Base-by-base conservation (phyloP, 1,140 invertebrate species). In the Trigoniulus corallinus region DNA sequence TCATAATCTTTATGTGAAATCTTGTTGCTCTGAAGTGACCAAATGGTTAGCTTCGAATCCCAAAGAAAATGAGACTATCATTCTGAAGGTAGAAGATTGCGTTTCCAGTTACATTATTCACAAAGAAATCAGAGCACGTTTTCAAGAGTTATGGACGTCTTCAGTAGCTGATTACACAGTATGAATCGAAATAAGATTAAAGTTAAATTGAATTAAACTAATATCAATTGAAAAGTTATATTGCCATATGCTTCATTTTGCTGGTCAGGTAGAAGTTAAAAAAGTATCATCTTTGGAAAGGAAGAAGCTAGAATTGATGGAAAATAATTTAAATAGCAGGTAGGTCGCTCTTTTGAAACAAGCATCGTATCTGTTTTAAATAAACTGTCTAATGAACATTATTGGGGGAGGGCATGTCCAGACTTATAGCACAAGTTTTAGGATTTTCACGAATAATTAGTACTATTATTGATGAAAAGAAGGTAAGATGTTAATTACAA, bases 371-470 rank as follows among this genome's bases (percentile, higher is more conserved):
- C 7, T 7, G 15, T 43, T 43, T 43, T 43, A 43, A 7, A 7
- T 7, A 43, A 18, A 7, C 18, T 18, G 4, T 43, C 7, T 43
- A 29, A 23, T 48, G 12, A 12, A 48, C 15, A 7, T 18, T 27
- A 23, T 34, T 48, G 4, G 12, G 15, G 7, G 48, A 66, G 18
- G 34, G n/a, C n/a, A n/a, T n/a, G n/a, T n/a, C n/a, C n/a, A n/a
- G n/a, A n/a, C n/a, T n/a, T n/a, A n/a, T n/a, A n/a, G n/a, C n/a
- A n/a, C n/a, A 50, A 42, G 56, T 80, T 41, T 53, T 73, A 50
- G 82, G 82, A 22, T 83, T 85, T 61, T 74, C 79, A 12, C 72
- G 72, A 62, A 62, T 87, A 15, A 78, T 84, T 52, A 65, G 74
- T 39, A 54, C 78, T 0, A 59, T 87, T 3, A 60, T 64, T 13